A percentile compares a stretch with the other conserved stretches of the same genome.
Conservation (phyloP, 92 coral and sea anemone species). For the Phenganax subtilis region DNA sequence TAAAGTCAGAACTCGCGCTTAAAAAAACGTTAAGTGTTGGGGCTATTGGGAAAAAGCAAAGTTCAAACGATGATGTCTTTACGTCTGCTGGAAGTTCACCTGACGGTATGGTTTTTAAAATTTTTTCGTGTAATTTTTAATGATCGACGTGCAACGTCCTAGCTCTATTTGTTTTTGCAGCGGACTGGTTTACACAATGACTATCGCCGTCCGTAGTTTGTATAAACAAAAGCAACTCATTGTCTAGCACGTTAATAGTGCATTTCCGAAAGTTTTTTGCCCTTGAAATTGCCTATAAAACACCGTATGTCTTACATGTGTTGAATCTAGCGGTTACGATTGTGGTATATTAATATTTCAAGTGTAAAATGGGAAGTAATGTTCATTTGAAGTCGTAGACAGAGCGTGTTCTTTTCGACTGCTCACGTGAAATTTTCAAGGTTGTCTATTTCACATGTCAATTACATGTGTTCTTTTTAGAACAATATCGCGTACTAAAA, state of each 20-base stretch:
- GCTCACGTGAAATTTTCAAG: background rate
- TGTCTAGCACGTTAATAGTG: background rate
- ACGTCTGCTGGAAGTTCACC: background rate
- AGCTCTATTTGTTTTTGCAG: no score
- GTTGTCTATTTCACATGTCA: background rate
- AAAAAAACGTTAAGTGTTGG: slow-evolving; percentile 24
- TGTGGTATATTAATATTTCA: background rate
- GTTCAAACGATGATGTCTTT: slow-evolving; percentile 20
- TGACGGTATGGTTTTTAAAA: background rate
- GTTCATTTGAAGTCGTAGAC: background rate
- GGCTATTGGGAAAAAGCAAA: background rate
- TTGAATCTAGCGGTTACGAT: background rate
- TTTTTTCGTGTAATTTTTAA: no score
- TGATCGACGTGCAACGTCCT: no score
- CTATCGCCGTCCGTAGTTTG: background rate
- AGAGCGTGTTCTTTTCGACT: background rate
- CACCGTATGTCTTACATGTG: background rate
- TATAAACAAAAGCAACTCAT: background rate
- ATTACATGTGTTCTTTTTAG: no score
- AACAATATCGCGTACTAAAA: no score
- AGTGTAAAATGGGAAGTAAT: background rate
- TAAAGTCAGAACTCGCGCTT: background rate
- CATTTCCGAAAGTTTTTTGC: background rate
- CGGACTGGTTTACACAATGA: background rate
- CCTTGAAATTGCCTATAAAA: background rate